Conservation (phyloP, 2,888 invertebrate species). For the Autographa pulchrina region DNA sequence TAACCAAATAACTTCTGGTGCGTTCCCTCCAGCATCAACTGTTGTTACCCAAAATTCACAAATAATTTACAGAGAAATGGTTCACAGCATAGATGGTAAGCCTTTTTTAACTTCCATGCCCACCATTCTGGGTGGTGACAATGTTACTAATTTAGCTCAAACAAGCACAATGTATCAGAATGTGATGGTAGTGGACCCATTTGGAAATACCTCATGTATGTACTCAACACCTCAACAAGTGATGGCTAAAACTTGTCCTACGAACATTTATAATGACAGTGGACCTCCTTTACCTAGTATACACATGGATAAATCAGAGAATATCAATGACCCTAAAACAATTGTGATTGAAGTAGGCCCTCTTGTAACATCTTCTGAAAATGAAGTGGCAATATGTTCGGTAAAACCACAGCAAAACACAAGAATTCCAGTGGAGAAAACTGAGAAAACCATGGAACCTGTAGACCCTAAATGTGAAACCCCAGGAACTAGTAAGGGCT, state of each 20-base stretch:
- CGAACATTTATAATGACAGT: constrained; percentile 71
- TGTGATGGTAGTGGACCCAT: constrained; percentile 86
- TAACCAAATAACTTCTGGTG: constrained; percentile 73
- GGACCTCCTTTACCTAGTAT: constrained; percentile 60
- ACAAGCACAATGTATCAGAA: constrained; percentile 84
- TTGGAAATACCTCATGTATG: constrained; percentile 84
- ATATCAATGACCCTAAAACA: constrained; percentile 77
- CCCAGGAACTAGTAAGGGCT: constrained; percentile 77
- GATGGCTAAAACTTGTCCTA: constrained; percentile 72
- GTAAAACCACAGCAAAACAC: constrained; percentile 28
- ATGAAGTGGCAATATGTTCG: constrained; percentile 33
- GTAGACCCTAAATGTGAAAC: constrained; percentile 69
- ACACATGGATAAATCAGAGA: constrained; percentile 68
- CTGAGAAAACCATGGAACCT: constrained; percentile 60
- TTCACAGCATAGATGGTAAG: constrained; percentile 84
- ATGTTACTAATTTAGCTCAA: constrained; percentile 79
- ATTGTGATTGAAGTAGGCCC: constrained; percentile 84
- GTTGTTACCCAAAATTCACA: constrained; percentile 86
- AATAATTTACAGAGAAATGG: constrained; percentile 86
- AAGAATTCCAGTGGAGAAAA: constrained; percentile 53
- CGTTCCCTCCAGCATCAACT: constrained; percentile 81
- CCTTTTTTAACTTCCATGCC: constrained; percentile 82
- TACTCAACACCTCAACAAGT: constrained; percentile 78
- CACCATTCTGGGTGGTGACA: constrained; percentile 75
- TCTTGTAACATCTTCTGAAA: constrained; percentile 64